phyloP scores from a whole-genome alignment of 1,140 invertebrate species.

The Spodoptera litura region DNA sequence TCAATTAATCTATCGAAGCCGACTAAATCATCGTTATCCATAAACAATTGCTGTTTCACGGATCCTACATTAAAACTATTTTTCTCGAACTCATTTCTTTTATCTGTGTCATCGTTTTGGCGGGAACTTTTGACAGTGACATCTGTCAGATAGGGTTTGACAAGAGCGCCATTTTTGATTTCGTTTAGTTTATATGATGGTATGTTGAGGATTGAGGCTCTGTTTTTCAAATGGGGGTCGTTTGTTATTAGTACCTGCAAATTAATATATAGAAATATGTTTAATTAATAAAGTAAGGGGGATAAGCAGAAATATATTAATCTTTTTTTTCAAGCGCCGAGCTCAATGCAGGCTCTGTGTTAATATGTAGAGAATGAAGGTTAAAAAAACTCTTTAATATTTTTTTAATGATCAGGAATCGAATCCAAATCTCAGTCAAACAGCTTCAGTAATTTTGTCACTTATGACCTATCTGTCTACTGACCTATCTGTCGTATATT shows the following conservation, averaged over 20 bases:
- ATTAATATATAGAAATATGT: neutral
- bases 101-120: neutral
- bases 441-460: too few relatives aligned
- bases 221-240: constrained; percentile 49
- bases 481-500: too few relatives aligned
- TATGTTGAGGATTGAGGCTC: constrained; percentile 49
- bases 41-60: neutral
- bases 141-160: neutral
- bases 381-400: too few relatives aligned
- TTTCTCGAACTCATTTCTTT: neutral
- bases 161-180: constrained; percentile 45
- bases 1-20: constrained; percentile 15
- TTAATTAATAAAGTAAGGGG: too few relatives aligned
- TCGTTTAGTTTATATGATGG: constrained; percentile 48
- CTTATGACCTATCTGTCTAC: too few relatives aligned
- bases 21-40: neutral
- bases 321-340: too few relatives aligned
- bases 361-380: too few relatives aligned
- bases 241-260: constrained; percentile 64
- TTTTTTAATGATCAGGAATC: too few relatives aligned
- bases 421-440: too few relatives aligned
- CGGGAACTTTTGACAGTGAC: neutral
- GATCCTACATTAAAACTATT: neutral
- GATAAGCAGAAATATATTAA: too few relatives aligned
- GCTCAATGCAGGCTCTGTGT: too few relatives aligned